phyloP scores from a whole-genome alignment of 92 coral and sea anemone species.

The Phymanthus crucifer region DNA sequence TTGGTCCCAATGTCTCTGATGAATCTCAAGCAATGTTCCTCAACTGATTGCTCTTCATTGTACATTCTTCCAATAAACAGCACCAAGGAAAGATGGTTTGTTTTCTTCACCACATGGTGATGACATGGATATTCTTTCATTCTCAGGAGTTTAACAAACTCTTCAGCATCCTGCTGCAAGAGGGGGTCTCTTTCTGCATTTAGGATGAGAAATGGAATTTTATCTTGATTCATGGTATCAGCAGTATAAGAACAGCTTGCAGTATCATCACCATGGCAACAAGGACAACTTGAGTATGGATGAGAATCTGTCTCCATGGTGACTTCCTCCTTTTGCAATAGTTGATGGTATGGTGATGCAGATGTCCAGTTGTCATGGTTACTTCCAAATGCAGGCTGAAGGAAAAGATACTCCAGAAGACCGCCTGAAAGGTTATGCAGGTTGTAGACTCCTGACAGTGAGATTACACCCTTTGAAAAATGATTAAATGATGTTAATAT shows the following conservation, averaged over 20 bases:
- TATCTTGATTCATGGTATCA: not conserved
- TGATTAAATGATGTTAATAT: no score
- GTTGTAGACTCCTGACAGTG: slow-evolving; percentile 63
- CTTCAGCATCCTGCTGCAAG: slow-evolving; percentile 45
- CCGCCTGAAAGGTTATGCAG: slow-evolving; percentile 42
- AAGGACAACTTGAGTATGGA: not conserved
- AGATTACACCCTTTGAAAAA: slow-evolving; percentile 50
- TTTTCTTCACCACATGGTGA: slow-evolving; percentile 27
- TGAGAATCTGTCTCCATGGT: not conserved
- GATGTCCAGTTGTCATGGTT: slow-evolving; percentile 30
- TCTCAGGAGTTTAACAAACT: slow-evolving; percentile 37
- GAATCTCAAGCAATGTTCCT: slow-evolving; percentile 13
- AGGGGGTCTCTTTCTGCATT: slow-evolving; percentile 53
- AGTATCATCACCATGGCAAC: not conserved
- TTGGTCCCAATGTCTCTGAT: slow-evolving; percentile 7
- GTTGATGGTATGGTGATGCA: slow-evolving; percentile 56
- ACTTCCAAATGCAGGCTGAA: slow-evolving; percentile 55
- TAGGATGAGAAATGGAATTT: slow-evolving; percentile 51
- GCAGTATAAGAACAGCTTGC: not conserved
- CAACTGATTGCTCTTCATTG: not conserved
- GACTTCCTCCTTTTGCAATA: not conserved
- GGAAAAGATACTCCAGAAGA: slow-evolving; percentile 34
- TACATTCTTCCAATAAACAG: slow-evolving; percentile 27
- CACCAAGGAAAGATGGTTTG: slow-evolving; percentile 52
- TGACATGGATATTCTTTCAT: slow-evolving; percentile 12